Evolutionary conservation across 2,797 vertebrate species (phyloP), one percentile per base, ranked within the genome.

Genomic region (Buphagus erythrorhynchus): DNA sequence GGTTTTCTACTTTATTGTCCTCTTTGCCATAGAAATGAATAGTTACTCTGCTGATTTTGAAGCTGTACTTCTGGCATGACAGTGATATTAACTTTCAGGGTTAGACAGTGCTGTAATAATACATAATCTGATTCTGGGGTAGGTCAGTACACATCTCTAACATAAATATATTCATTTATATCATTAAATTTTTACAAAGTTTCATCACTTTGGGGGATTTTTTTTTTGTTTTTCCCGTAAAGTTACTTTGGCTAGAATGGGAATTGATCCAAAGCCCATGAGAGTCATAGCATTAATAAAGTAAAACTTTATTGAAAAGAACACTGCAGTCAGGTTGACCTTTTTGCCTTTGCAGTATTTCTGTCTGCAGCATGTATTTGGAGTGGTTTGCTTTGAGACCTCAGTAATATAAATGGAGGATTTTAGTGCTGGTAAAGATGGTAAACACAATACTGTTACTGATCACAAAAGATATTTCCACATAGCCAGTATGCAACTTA

Each of bases 291-390:
- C 67, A 92, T 93, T 92, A 92, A 92, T 88, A 92, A 93, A 87
- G 52, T 77, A 91, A 66, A 96, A 92, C 28, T 93, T 90, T 61
- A 85, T 92, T 61, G 63, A 74, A 93, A 90, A 76, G 45, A 87
- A 24, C 71, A 93, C 83, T 2, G 13, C 86, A 92, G 78, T 71
- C 61, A 58, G 42, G 31, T 74, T 87, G 88, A 94, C 84, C 88
- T 91, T 92, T 72, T 79, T 88, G 61, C 33, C 45, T 95, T 85
- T 87, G 91, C 84, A 89, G 72, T 89, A 80, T 95, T 96, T 92
- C 71, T 90, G 46, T 76, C 67, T 93, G 90, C 84, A 87, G 86
- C 22, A 5, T 51, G 19, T 29, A 14, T 80, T 57, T 91, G 84
- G 49, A 82, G 49, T 80, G 69, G 29, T 76, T 92, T 92, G 54